Conservation (phyloP, 2,888 invertebrate species). For the Mactromeris polynyma region DNA sequence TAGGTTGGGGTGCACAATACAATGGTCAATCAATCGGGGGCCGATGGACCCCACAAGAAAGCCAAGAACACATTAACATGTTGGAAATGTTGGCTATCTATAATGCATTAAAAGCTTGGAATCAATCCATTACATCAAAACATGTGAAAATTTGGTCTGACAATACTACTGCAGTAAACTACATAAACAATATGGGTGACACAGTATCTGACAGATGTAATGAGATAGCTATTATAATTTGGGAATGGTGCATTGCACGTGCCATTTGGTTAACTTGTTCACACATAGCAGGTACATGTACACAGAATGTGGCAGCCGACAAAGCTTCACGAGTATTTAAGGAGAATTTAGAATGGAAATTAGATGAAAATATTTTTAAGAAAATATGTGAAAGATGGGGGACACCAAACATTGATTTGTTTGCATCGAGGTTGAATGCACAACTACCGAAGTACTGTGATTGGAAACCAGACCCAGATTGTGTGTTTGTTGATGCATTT, state of each 20-base stretch:
- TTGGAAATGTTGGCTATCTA: constrained; percentile 39
- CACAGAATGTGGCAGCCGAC: not conserved
- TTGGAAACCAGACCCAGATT: constrained; percentile 3
- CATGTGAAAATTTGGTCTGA: not conserved
- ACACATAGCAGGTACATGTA: constrained; percentile 4
- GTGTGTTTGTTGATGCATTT: constrained; percentile 22
- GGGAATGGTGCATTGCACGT: not conserved
- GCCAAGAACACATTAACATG: constrained; percentile 33
- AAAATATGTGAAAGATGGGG: not conserved
- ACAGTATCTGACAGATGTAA: not conserved
- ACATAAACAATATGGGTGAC: constrained; percentile 13
- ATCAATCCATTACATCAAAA: constrained; percentile 21
- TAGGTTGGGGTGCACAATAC: constrained; percentile 46
- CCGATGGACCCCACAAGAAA: constrained; percentile 29
- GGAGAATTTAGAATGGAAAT: not conserved
- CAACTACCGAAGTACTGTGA: constrained; percentile 1
- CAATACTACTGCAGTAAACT: constrained; percentile 6
- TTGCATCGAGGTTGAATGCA: constrained; percentile 19
- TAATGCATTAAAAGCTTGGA: constrained; percentile 17
- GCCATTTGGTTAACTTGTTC: not conserved
- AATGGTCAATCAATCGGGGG: constrained; percentile 20
- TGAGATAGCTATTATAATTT: not conserved
- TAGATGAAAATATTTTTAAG: constrained; percentile 4
- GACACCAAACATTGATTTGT: not conserved
- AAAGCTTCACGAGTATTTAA: not conserved